Conservation (phyloP, 2,113 vertebrate genomes). For the Limnothrissa miodon region DNA sequence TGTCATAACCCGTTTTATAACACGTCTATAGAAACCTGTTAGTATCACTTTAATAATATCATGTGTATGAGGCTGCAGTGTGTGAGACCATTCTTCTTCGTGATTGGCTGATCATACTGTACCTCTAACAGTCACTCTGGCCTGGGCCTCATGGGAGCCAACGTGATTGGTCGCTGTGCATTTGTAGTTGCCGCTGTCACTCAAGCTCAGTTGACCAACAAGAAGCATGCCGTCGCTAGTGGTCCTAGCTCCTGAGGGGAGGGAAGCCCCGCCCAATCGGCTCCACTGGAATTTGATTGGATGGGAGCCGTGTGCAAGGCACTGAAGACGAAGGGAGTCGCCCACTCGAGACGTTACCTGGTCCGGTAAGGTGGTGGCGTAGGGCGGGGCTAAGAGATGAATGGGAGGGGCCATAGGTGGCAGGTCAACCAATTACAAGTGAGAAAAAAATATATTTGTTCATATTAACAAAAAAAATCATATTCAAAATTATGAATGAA, state of each 20-base stretch:
- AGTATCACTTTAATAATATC: no score
- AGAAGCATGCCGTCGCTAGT: slow-evolving; percentile 68
- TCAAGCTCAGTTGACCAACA: slow-evolving; percentile 50
- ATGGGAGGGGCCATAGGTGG: background rate
- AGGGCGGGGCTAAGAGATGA: slow-evolving; percentile 76
- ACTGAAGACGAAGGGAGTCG: slow-evolving; percentile 76
- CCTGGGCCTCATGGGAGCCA: slow-evolving; percentile 73
- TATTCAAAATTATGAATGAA: no score
- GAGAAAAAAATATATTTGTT: background rate
- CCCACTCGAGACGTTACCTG: slow-evolving; percentile 63
- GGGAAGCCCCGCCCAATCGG: slow-evolving; percentile 65
- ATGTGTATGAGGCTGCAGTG: no score
- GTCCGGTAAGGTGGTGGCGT: slow-evolving; percentile 84
- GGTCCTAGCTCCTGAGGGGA: slow-evolving; percentile 54
- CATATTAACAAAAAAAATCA: no score
- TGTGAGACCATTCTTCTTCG: no score
- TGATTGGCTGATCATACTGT: slow-evolving; percentile 42
- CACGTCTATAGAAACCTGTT: no score
- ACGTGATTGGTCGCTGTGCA: slow-evolving; percentile 85
- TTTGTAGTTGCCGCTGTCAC: slow-evolving; percentile 81
- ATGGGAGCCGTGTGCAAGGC: slow-evolving; percentile 87
- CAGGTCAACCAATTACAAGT: background rate
- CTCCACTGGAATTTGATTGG: slow-evolving; percentile 83
- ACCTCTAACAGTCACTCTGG: slow-evolving; percentile 78
- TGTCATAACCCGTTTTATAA: no score